Base-by-base conservation (phyloP, 2,113 vertebrate species). In the Rhizomys pruinosus region DNA sequence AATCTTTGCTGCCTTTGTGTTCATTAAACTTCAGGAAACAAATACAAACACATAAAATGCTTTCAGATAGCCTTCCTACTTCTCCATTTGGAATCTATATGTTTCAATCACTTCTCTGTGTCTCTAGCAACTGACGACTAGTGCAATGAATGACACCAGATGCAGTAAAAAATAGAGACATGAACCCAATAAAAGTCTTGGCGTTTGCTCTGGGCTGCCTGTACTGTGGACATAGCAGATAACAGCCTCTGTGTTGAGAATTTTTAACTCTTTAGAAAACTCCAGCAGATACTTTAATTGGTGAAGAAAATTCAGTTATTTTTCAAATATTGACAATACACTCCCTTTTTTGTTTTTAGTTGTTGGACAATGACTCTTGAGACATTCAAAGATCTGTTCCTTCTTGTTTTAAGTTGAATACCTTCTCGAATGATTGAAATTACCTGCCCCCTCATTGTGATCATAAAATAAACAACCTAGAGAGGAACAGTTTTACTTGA, bases 21-120 rank as follows among this genome's bases (percentile, higher is more conserved):
- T 95, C 73, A 84, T 95, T 94, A 80, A 93, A 87, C 61, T 84
- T 93, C 63, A 87, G 72, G 66, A 94, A 94, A 95, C 85, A 97
- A 91, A 95, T 91, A 87, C 19, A 92, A 95, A 89, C 44, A 80
- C 55, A 89, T 89, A 89, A 87, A 93, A 81, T 89, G 63, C 57
- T 93, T 94, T 94, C 32, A 1, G 19, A 77, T 63, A 63, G 81
- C 42, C 81, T 96, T n/a, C 68, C 32, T 27, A 39, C 42, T 64
- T 94, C 57, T 37, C 66, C 68, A 84, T 87, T 91, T 95, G 55
- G 32, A 93, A 93, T 84, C 32, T 93, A n/a, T 93, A n/a, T 72
- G 37, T 95, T 95, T 97, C 59, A 71, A 55, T 95, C 39, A 87
- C 64, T 29, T 95, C 39, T 39, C 27, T 87, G n/a, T 87, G 72